These are phyloP conservation scores for Hycleus phaleratus DNA, from an alignment of 1,140 invertebrate genomes.

Conservation along the genomic window DNA sequence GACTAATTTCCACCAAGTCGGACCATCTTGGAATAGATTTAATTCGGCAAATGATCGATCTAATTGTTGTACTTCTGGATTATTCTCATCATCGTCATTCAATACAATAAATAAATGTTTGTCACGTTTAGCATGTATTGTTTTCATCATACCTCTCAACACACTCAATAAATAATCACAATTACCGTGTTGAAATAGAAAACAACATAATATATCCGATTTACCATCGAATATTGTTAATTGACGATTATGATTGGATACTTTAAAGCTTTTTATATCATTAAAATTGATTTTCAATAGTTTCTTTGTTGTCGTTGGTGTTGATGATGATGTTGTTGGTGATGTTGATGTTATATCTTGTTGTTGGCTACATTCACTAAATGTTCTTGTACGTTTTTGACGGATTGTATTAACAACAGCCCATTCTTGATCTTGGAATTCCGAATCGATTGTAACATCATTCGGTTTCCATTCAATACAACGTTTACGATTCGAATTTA, in stretches of 20 bases:
- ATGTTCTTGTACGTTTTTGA: constrained; percentile 45
- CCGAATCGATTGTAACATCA: constrained; percentile 64
- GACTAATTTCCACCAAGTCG: constrained; percentile 61
- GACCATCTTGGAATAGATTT: constrained; percentile 66
- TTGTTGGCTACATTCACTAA: constrained; percentile 44
- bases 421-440: constrained; percentile 74
- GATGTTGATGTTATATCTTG: constrained; percentile 17
- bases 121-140: constrained; percentile 59
- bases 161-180: constrained; percentile 67
- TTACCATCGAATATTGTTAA: constrained; percentile 65
- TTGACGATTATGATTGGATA: constrained; percentile 58
- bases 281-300: constrained; percentile 57
- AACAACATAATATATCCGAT: constrained; percentile 64
- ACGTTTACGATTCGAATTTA: constrained; percentile 42
- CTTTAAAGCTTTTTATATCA: constrained; percentile 59
- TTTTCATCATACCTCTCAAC: constrained; percentile 52
- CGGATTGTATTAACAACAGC: constrained; percentile 64
- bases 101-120: constrained; percentile 61
- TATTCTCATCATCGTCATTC: constrained; percentile 43
- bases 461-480: constrained; percentile 74
- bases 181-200: constrained; percentile 81
- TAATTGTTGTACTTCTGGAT: constrained; percentile 57
- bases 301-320: constrained; percentile 33
- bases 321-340: too few relatives aligned
- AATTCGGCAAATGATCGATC: constrained; percentile 79